Percentiles rank a stretch among this genome's conserved stretches.
Conservation (phyloP, 2,888 invertebrate genomes). For the Petrolisthes cinctipes region DNA sequence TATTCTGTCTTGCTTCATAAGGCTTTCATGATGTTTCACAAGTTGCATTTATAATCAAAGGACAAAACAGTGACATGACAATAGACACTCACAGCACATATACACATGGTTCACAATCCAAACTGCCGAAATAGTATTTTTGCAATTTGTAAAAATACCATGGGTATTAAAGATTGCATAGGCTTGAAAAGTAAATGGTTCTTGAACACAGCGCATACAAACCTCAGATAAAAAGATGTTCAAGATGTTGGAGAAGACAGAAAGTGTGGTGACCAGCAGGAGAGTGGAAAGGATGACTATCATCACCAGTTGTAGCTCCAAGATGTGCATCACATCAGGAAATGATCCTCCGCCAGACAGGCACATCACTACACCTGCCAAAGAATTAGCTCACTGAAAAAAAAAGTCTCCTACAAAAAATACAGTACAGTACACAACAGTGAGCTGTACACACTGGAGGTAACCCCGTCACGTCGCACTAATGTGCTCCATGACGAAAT, state of each 20-base stretch:
- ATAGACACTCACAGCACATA: too few relatives aligned
- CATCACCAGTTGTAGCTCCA: conserved; percentile 45
- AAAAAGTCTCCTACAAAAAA: neutral
- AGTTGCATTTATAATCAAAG: too few relatives aligned
- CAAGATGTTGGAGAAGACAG: conserved; percentile 47
- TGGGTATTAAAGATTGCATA: too few relatives aligned
- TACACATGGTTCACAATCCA: too few relatives aligned
- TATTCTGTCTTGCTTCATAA: too few relatives aligned
- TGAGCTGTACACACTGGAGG: neutral
- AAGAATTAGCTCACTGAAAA: neutral
- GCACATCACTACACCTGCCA: conserved; percentile 20
- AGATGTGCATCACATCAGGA: conserved; percentile 34
- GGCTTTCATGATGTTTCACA: too few relatives aligned
- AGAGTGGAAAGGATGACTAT: conserved; percentile 37
- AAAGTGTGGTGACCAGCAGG: conserved; percentile 43
- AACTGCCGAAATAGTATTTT: too few relatives aligned
- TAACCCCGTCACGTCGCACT: too few relatives aligned
- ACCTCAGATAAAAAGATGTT: conserved; percentile 56
- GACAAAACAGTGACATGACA: too few relatives aligned
- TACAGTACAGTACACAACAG: neutral
- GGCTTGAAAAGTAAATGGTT: too few relatives aligned
- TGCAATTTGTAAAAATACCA: too few relatives aligned
- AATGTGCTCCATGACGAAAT: too few relatives aligned
- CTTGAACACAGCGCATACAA: neutral
- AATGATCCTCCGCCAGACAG: conserved; percentile 26